Evolutionary conservation across 2,113 vertebrate genomes (phyloP).

Genomic region (Melanocharis versteri): DNA sequence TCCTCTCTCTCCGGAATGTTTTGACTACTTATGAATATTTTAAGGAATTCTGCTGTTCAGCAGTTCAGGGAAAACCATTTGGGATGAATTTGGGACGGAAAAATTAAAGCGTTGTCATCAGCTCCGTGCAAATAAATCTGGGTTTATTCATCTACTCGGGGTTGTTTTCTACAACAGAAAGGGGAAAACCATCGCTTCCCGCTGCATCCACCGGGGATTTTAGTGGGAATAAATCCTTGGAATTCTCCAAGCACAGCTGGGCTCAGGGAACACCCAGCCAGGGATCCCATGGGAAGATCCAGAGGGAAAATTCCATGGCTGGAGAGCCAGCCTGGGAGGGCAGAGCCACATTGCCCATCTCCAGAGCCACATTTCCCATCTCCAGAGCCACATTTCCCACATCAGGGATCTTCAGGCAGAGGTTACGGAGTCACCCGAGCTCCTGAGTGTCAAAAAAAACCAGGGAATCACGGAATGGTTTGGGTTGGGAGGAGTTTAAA

Average conservation of each 20-base stretch:
- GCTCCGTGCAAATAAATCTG: neutral
- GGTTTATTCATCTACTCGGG: neutral
- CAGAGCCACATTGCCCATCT: neutral
- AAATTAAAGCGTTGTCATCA: neutral
- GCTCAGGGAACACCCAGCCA: neutral
- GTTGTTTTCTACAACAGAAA: neutral
- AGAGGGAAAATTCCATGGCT: neutral
- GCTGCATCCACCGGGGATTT: neutral
- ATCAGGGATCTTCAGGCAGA: neutral
- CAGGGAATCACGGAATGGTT: neutral
- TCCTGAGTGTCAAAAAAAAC: neutral
- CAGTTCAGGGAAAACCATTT: neutral
- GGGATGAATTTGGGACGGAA: neutral
- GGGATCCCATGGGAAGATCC: fast-evolving
- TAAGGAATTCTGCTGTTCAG: neutral
- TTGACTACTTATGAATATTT: neutral
- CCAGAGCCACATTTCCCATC: neutral
- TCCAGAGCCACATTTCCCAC: no score
- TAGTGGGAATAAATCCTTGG: fast-evolving
- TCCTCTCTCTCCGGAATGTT: fast-evolving
- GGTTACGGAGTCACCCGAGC: fast-evolving
- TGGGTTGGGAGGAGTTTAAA: neutral
- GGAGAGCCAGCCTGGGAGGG: neutral
- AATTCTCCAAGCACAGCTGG: fast-evolving
- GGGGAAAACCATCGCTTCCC: neutral